These are phyloP conservation scores for Rhinolophus ferrumequinum DNA, from an alignment of 2,113 vertebrate genomes.

Conservation along the genomic window DNA sequence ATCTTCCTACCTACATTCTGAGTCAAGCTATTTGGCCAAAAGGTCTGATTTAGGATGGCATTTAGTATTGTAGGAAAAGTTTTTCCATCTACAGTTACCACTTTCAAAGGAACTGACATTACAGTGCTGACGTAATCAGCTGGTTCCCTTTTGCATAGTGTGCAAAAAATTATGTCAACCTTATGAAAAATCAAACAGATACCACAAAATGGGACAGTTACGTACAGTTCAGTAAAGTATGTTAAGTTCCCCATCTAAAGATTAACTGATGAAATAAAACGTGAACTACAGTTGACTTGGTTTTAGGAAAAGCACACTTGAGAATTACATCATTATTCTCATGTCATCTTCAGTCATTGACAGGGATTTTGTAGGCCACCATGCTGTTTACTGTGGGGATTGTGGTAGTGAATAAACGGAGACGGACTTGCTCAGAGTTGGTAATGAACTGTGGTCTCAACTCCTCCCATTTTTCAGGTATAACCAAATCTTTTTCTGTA, in stretches of 20 bases:
- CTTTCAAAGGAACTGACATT: not conserved
- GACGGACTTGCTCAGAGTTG: slow-evolving; percentile 95
- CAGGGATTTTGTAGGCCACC: slow-evolving; percentile 91
- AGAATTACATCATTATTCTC: not conserved
- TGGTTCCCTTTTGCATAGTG: not conserved
- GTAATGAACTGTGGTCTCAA: slow-evolving; percentile 95
- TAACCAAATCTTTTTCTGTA: slow-evolving; percentile 94
- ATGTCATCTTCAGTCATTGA: slow-evolving; percentile 63
- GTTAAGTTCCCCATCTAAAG: not conserved
- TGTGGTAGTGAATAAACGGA: slow-evolving; percentile 96
- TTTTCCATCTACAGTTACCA: not conserved
- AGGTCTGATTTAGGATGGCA: not conserved
- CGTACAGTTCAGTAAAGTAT: too few species aligned
- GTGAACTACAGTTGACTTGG: not conserved
- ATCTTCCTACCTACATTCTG: not conserved
- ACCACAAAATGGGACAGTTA: not conserved
- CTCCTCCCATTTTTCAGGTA: slow-evolving; percentile 97
- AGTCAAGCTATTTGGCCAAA: slow-evolving; percentile 12
- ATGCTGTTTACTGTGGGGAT: slow-evolving; percentile 96
- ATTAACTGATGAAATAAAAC: not conserved
- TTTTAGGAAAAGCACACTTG: slow-evolving; percentile 37
- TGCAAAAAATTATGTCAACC: not conserved
- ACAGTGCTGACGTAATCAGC: not conserved
- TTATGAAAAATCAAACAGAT: not conserved
- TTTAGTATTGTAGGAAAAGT: not conserved